These are phyloP conservation scores for Sus cebifrons DNA, from an alignment of 2,797 vertebrate genomes.

Conservation along the genomic window DNA sequence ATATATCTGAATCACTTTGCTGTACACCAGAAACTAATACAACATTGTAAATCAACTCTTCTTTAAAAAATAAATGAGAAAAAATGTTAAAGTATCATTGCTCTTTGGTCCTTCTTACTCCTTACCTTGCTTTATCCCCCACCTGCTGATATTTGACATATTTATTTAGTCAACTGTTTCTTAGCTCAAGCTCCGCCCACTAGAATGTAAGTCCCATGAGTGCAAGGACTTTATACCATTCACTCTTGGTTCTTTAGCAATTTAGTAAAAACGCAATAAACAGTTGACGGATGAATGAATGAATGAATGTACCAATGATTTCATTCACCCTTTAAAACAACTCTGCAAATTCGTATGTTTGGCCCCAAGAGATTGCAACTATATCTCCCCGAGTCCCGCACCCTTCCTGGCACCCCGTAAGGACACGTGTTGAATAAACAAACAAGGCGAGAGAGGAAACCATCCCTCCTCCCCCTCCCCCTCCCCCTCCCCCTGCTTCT, in stretches of 20 bases:
- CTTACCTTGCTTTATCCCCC: not conserved
- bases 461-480: not conserved
- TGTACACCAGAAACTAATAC: not conserved
- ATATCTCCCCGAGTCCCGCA: not conserved
- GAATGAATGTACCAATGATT: not conserved
- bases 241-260: not conserved
- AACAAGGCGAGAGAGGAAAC: not conserved
- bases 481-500: not conserved
- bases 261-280: not conserved
- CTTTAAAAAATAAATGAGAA: not conserved
- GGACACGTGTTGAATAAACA: not conserved
- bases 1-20: not conserved
- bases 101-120: too few relatives aligned
- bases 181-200: not conserved
- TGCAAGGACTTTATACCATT: not conserved
- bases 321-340: slow-evolving; percentile 41
- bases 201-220: not conserved
- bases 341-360: not conserved
- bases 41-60: not conserved
- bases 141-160: not conserved
- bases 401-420: not conserved
- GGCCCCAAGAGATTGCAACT: not conserved
- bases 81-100: not conserved
- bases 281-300: not conserved
- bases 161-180: not conserved